These are phyloP conservation scores for Eonycteris spelaea DNA, from an alignment of 2,113 vertebrate species.

Conservation along the genomic window DNA sequence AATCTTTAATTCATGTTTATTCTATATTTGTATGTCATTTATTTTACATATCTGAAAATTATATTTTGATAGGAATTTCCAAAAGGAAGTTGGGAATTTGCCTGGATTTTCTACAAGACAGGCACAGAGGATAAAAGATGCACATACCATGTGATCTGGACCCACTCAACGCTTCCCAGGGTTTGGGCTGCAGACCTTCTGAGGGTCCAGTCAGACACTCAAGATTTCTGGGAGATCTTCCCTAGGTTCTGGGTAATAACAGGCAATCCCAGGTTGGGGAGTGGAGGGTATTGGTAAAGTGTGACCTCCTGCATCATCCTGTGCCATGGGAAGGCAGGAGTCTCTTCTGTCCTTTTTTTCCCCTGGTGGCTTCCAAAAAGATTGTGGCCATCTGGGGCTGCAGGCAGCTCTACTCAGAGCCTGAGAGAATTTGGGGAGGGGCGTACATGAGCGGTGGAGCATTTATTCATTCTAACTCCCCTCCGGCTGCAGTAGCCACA, in stretches of 20 bases:
- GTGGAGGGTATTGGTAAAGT: background rate
- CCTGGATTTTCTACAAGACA: background rate
- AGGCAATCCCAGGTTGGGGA: background rate
- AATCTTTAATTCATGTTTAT: background rate
- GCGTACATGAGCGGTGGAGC: background rate
- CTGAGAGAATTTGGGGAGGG: background rate
- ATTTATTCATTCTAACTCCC: background rate
- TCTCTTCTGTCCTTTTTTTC: background rate
- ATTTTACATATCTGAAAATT: background rate
- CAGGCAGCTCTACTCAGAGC: background rate
- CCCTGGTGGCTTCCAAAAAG: background rate
- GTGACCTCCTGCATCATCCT: background rate
- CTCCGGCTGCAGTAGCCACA: background rate
- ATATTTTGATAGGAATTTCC: background rate
- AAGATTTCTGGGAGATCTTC: background rate
- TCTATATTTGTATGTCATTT: background rate
- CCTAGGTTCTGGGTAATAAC: background rate
- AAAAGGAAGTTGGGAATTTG: background rate
- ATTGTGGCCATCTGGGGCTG: background rate
- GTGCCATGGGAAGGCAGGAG: background rate
- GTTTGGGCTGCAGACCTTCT: background rate
- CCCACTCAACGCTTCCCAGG: background rate
- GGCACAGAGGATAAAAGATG: background rate
- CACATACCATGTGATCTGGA: background rate
- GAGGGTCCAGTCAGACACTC: background rate